Evolutionary conservation across 92 coral and sea anemone species (phyloP), one percentile per base, ranked within the genome.

Genomic region (Siderastrea radians): DNA sequence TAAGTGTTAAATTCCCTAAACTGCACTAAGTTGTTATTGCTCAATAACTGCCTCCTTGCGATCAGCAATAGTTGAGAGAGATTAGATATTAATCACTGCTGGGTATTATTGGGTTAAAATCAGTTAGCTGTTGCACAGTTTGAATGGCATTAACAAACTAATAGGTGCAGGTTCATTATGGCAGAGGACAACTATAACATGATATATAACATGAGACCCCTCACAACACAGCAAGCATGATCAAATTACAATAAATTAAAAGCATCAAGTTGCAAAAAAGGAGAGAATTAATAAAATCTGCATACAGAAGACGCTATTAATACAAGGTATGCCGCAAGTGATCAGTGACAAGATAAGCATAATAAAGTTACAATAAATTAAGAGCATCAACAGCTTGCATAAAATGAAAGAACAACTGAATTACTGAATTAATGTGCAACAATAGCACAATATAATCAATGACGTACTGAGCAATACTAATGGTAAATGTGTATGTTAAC

Each of bases 61-160:
- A 61, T 61, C 66, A 15, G 19, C 66, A 61, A 61, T 17, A 17
- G 59, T 73, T 49, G 45, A n/a, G 14, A 60, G 58, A 75, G 16
- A 11, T 61, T 15, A 78, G 47, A 12, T 9, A 60, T n/a, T 6
- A 60, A n/a, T 78, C 55, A 78, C 71, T 60, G 82, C 82, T 78
- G 82, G 71, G 8, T 1, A 38, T 61, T 10, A 78, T 2, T 8
- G 17, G 3, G 11, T 45, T 77, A 61, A 59, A 17, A 49, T 53
- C 4, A 1, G 6, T 46, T 10, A 1, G 48, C 38, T 48, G 66
- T 10, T 46, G 48, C 46, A 7, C 44, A 54, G 80, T 54, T 54
- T 55, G 12, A 55, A 26, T 26, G 38, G 38, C 38, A 26, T 26
- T 26, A 26, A 4, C 61, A 55, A 55, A 55, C 61, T n/a, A n/a